phyloP scores from a whole-genome alignment of 2,797 vertebrate species.

The Cuniculus paca region DNA sequence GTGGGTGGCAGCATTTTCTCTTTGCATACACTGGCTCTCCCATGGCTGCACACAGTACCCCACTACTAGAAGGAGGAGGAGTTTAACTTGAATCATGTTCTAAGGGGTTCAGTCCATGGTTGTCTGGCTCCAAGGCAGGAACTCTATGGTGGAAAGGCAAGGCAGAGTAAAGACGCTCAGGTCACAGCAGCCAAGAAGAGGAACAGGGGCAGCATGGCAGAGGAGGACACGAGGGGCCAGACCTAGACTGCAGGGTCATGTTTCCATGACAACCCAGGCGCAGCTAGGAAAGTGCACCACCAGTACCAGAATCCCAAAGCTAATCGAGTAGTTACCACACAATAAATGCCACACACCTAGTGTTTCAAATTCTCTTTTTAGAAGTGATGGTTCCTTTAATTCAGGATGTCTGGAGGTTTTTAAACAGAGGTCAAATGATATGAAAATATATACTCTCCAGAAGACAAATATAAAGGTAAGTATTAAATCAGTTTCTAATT shows the following conservation, averaged over 20 bases:
- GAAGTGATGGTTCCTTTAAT: background rate
- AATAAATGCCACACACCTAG: background rate
- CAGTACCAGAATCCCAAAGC: background rate
- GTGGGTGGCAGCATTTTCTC: background rate
- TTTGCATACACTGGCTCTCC: background rate
- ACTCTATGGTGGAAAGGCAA: background rate
- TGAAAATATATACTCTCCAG: background rate
- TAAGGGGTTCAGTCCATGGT: background rate
- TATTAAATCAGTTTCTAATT: background rate
- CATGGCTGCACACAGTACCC: background rate
- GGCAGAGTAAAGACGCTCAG: background rate
- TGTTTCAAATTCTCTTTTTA: background rate
- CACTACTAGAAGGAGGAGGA: background rate
- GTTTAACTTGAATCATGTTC: background rate
- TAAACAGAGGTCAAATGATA: background rate
- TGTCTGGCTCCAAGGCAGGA: background rate
- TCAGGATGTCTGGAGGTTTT: background rate
- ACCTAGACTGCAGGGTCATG: background rate
- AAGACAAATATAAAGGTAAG: background rate
- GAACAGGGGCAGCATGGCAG: background rate
- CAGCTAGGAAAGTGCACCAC: background rate
- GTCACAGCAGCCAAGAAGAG: background rate
- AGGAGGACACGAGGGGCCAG: background rate
- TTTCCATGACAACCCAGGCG: background rate
- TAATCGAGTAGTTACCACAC: too few relatives aligned